Evolutionary conservation across 2,888 invertebrate species (phyloP), one percentile per base, ranked within the genome.

Genomic region (Rhimphoctona megacephalus): DNA sequence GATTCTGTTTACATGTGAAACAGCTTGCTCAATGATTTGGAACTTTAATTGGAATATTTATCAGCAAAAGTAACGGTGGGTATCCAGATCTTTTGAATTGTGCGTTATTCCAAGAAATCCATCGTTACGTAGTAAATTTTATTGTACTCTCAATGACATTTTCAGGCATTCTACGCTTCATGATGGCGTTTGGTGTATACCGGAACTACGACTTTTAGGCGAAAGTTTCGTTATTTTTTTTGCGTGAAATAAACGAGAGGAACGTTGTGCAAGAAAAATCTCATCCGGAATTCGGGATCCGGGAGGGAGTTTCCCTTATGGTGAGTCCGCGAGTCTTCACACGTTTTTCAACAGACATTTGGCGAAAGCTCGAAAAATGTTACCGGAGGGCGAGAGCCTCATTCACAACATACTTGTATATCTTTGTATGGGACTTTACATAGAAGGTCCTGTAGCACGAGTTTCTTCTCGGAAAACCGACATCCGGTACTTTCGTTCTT

Each of bases 281-380:
- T 82, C 66, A 79, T 52, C 52, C 66, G 57, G 70, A 49, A 70
- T 57, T 36, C n/a, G n/a, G n/a, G n/a, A n/a, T n/a, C n/a, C n/a
- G n/a, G n/a, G n/a, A n/a, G n/a, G n/a, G n/a, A n/a, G n/a, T n/a
- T n/a, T n/a, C 73, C 69, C 54, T 49, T 33, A 49, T 72, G 80
- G 80, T 39, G 57, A 84, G 73, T 84, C 84, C 70, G 80, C 49
- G 57, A 84, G 73, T 84, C 84, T 70, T 36, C 57, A 54, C 82
- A 85, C 85, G 82, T 85, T 81, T 69, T 30, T 33, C 66, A 39
- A 52, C 36, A 69, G 74, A 74, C 85, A 85, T 85, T 85, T 82
- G 74, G 82, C 74, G 52, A 82, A 64, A 70, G 79, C 73, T 70
- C 39, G 82, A 79, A 73, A 74, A 79, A 73, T 52, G 39, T 19